phyloP scores from a whole-genome alignment of 1,140 invertebrate genomes.

The Drosophila arawakana region DNA sequence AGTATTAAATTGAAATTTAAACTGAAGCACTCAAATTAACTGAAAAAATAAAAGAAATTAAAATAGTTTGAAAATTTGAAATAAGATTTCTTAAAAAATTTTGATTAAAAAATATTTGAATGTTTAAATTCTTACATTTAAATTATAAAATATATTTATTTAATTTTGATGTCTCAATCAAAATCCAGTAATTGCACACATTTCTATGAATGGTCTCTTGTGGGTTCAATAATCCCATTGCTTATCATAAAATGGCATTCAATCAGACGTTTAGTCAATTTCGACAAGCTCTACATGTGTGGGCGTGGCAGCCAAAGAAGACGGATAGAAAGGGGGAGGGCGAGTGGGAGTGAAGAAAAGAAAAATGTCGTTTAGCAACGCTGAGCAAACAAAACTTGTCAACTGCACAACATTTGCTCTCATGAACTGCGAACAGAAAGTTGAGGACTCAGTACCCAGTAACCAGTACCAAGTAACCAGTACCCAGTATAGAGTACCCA shows the following conservation, averaged over 20 bases:
- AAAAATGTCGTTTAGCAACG: slow-evolving; percentile 30
- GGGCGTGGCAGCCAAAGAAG: slow-evolving; percentile 32
- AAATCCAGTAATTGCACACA: not conserved
- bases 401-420: slow-evolving; percentile 64
- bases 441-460: not conserved
- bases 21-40: too few species aligned
- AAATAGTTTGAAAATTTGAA: too few species aligned
- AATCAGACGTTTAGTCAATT: slow-evolving; percentile 35
- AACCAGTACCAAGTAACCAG: too few species aligned
- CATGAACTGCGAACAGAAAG: slow-evolving; percentile 12
- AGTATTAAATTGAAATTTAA: too few species aligned
- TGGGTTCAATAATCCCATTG: slow-evolving; percentile 7
- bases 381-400: slow-evolving; percentile 65
- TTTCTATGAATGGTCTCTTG: slow-evolving; percentile 3
- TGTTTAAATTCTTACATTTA: too few species aligned
- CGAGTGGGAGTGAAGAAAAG: too few species aligned
- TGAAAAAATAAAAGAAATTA: too few species aligned
- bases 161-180: not conserved
- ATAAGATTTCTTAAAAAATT: too few species aligned
- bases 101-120: too few species aligned
- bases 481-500: too few species aligned
- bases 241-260: slow-evolving; percentile 49
- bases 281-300: slow-evolving; percentile 14
- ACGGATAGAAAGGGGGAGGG: not conserved
- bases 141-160: not conserved